phyloP scores from a whole-genome alignment of 2,797 vertebrate genomes.

The Poeciliopsis presidionis region DNA sequence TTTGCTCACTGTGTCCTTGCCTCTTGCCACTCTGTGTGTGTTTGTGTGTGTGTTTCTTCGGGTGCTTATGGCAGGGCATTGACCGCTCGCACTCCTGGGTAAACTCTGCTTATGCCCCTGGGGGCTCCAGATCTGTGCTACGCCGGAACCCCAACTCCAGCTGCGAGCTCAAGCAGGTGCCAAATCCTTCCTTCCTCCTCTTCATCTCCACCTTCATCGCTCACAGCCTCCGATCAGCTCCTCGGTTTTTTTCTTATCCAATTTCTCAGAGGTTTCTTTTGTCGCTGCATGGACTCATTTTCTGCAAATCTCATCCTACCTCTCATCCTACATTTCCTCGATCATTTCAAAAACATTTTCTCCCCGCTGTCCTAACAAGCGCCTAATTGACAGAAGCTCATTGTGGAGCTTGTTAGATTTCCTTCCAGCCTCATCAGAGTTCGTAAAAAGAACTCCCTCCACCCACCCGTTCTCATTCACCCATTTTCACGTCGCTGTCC shows the following conservation, averaged over 20 bases:
- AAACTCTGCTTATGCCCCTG: constrained; percentile 94
- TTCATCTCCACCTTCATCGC: constrained; percentile 28
- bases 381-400: constrained; percentile 35
- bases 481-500: constrained; percentile 70
- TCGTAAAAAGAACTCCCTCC: constrained; percentile 45
- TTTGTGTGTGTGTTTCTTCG: constrained; percentile 62
- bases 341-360: constrained; percentile 28
- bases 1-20: constrained; percentile 54
- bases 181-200: constrained; percentile 56
- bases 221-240: constrained; percentile 28
- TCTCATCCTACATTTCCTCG: constrained; percentile 18
- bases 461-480: constrained; percentile 48
- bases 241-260: constrained; percentile 15
- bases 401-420: constrained; percentile 35
- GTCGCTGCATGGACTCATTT: constrained; percentile 30
- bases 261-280: constrained; percentile 23
- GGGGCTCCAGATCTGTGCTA: constrained; percentile 90
- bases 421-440: constrained; percentile 29
- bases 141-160: constrained; percentile 90
- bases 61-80: constrained; percentile 87
- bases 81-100: constrained; percentile 97
- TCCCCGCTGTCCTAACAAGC: constrained; percentile 31
- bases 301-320: constrained; percentile 19
- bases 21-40: constrained; percentile 60
- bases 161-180: constrained; percentile 95